Evolutionary conservation across 1,140 invertebrate species (phyloP), one percentile per base, ranked within the genome.

Genomic region (Rhysida immarginata): DNA sequence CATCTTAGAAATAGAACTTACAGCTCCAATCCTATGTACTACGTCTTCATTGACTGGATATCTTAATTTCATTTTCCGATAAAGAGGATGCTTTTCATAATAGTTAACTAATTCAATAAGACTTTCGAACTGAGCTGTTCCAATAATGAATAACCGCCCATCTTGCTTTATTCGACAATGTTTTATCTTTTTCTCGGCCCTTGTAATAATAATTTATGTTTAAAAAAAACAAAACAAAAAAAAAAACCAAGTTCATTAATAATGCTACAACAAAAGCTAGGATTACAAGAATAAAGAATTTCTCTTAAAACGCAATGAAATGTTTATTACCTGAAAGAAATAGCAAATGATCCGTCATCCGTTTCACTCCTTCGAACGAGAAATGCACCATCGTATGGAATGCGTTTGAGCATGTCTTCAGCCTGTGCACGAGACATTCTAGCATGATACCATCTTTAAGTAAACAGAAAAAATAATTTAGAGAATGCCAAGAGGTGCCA

Each of bases 161-260:
- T 96, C 93, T 43, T 86, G 75, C 68, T 87, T 87, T 25, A 97
- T 90, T 51, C 87, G 78, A 70, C 94, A 97, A 67, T 96, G 93
- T 66, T 96, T 96, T 54, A 96, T 94, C 71, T 90, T 86, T 21
- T 83, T 85, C 64, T 94, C 88, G 23, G 87, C 87, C 65, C 89
- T 91, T n/a, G n/a, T n/a, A n/a, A n/a, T n/a, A n/a, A n/a, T n/a
- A n/a, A n/a, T n/a, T n/a, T n/a, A n/a, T n/a, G n/a, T n/a, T n/a
- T n/a, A 64, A 25, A 59, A 62, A 56, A 73, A 70, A 49, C 18
- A 16, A 60, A 62, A 62, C 59, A 54, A 27, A 57, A 52, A 21
- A 20, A n/a, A 24, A 24, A 16, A 56, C 18, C 55, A 43, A 25
- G 16, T 35, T 8, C 16, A 8, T 5, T 35, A 35, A 35, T 35